Base-by-base conservation (phyloP, 2,888 invertebrate genomes). In the Nudaria mundana region DNA sequence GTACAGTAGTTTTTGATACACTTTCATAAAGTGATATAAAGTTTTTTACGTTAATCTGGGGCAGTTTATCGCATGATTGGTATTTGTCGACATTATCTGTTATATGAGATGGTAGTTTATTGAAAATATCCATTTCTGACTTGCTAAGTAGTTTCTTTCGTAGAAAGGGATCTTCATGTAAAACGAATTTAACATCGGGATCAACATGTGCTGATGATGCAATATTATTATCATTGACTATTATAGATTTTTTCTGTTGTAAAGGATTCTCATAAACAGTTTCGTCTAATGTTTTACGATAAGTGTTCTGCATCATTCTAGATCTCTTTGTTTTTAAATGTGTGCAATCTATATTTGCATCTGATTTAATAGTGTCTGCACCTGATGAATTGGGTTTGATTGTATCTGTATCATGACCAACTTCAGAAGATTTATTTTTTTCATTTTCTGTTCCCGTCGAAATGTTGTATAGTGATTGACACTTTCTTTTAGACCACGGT, bases 61-160 rank as follows among this genome's bases (percentile, higher is more conserved):
- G 87, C 28, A 88, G 64, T 56, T 87, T 84, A 39, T 86, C 86
- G 44, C 69, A 87, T 8, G 88, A 88, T 50, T 82, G 85, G 48
- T 86, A 72, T 67, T 80, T 84, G 32, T 85, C 81, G 30, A 84
- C 63, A 37, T 76, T 73, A 18, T 76, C 70, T 23, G 53, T 48
- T 8, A 56, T 32, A 37, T 65, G 66, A 34, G 48, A 60, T 35
- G 69, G 52, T n/a, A 66, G 49, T 70, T 83, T 88, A 39, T 68
- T 86, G 36, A 87, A 88, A 54, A 88, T 82, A 40, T 88, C 88
- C 86, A 83, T 85, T 70, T 88, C 88, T 13, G 88, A 88, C 63
- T 79, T 87, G 49, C 88, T 88, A n/a, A 81, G 75, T 7, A 78
- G 79, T 31, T 72, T 71, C 56, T 73, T 81, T 3, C 72, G 65